Conservation (phyloP, 2,888 invertebrate species). For the Pyrrhosoma nymphula region DNA sequence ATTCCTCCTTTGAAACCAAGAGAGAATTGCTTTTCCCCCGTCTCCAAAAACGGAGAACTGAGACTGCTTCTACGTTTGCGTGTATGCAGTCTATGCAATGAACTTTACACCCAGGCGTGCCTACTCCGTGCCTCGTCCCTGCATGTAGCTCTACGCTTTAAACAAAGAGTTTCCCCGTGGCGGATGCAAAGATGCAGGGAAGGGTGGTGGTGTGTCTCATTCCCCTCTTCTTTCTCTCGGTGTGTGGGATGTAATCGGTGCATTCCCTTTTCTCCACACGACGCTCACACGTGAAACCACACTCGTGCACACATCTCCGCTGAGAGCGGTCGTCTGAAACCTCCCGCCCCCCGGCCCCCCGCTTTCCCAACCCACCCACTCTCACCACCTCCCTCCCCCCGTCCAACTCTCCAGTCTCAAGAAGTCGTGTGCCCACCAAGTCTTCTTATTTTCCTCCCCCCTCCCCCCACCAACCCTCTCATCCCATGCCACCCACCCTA, state of each 20-base stretch:
- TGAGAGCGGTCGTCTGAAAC: conserved; percentile 46
- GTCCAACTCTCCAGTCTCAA: neutral
- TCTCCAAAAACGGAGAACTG: neutral
- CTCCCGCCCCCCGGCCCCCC: neutral
- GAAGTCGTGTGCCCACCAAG: conserved; percentile 60
- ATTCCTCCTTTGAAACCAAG: neutral
- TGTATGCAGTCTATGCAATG: neutral
- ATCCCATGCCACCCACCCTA: neutral
- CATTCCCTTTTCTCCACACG: neutral
- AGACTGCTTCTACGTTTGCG: neutral
- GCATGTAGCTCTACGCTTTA: neutral
- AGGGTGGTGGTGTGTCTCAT: no score
- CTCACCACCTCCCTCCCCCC: neutral
- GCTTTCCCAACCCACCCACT: conserved; percentile 11
- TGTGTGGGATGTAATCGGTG: neutral
- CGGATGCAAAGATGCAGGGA: neutral
- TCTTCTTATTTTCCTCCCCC: neutral
- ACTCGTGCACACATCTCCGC: neutral
- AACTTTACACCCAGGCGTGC: neutral
- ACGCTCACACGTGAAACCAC: neutral
- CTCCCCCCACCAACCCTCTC: neutral
- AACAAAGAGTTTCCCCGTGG: neutral
- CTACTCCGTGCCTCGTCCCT: neutral
- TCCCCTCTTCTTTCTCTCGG: neutral
- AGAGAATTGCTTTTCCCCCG: neutral